Conservation (phyloP, 2,888 invertebrate genomes). For the Pollenia amentaria region DNA sequence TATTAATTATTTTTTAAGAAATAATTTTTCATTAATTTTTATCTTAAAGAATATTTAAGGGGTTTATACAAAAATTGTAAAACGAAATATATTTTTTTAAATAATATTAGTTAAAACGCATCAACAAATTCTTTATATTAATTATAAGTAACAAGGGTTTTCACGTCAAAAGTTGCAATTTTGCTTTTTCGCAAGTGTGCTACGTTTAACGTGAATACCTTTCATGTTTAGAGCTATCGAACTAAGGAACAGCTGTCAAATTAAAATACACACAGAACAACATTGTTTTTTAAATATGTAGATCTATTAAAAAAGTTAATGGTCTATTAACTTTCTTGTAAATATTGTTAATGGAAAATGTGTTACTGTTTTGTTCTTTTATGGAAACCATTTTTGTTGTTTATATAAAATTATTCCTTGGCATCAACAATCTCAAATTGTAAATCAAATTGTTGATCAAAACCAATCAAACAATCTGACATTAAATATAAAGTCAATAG, state of each 20-base stretch:
- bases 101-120: not conserved
- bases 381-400: not conserved
- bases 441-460: conserved; percentile 94
- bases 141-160: not conserved
- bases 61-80: conserved; percentile 10
- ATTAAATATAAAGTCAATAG: conserved; percentile 93
- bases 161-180: too few species aligned
- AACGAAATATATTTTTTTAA: conserved; percentile 6
- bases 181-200: too few species aligned
- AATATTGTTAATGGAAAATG: not conserved
- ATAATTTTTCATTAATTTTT: conserved; percentile 4
- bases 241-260: conserved; percentile 2
- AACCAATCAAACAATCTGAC: conserved; percentile 96
- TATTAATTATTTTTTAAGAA: not conserved
- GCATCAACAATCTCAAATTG: conserved; percentile 85
- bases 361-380: not conserved
- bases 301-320: not conserved
- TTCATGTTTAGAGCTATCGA: conserved; percentile 26
- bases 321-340: not conserved
- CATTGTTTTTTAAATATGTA: not conserved
- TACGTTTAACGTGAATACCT: not conserved
- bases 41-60: conserved; percentile 8
- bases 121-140: not conserved
- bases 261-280: conserved; percentile 6
- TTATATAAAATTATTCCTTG: conserved; percentile 40